These are phyloP conservation scores for Furnarius figulus DNA, from an alignment of 2,113 vertebrate species.

Conservation along the genomic window DNA sequence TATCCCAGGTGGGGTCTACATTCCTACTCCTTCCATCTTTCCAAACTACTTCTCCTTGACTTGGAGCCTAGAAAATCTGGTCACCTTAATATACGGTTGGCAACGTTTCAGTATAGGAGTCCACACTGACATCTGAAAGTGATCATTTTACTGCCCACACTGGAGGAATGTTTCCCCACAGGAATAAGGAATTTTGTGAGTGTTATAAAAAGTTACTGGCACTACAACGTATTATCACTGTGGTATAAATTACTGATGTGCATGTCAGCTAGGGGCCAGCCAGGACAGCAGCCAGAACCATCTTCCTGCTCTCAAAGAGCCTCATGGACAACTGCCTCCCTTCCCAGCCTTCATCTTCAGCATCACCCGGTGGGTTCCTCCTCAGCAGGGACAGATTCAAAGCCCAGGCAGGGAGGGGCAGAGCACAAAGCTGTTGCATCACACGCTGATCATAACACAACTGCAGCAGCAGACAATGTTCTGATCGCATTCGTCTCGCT, in stretches of 20 bases:
- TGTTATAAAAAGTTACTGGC: constrained; percentile 86
- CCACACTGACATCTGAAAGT: constrained; percentile 45
- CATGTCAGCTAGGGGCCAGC: neutral
- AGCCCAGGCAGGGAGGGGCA: neutral
- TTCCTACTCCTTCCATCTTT: neutral
- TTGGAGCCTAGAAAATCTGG: neutral
- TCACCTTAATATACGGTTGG: neutral
- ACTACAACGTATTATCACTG: constrained; percentile 70
- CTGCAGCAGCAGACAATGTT: neutral
- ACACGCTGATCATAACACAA: neutral
- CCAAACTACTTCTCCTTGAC: neutral
- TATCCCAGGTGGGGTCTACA: neutral
- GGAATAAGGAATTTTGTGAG: constrained; percentile 63
- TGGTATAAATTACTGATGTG: constrained; percentile 56
- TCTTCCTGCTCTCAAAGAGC: neutral
- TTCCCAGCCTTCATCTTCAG: neutral
- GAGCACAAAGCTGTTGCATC: neutral
- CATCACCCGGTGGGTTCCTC: neutral
- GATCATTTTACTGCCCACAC: constrained; percentile 36
- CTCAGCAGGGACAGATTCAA: neutral
- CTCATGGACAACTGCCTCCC: neutral
- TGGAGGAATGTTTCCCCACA: constrained; percentile 67
- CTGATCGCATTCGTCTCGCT: neutral
- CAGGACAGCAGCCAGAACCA: neutral
- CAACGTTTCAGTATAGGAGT: neutral